A percentile compares a stretch with the other conserved stretches of the same genome.
phyloP scores from a whole-genome alignment of 2,888 invertebrate genomes.

The Aphrophora alni region DNA sequence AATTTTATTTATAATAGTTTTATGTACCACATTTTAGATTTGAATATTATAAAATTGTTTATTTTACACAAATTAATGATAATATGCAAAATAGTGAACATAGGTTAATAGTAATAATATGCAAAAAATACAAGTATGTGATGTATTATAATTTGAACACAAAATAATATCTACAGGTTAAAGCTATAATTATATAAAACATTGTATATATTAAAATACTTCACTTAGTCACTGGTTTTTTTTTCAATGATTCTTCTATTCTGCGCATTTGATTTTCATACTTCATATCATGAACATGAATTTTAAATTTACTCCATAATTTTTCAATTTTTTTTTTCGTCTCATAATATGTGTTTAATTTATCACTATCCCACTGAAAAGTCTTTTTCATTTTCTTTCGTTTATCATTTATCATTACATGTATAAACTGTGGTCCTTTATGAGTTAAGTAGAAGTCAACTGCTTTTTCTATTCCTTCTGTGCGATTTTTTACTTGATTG shows the following conservation, averaged over 20 bases:
- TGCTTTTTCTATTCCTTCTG: background rate
- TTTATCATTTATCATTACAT: background rate
- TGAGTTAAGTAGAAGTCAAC: background rate
- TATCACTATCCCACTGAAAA: background rate
- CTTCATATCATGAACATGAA: background rate
- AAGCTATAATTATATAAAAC: too few species aligned
- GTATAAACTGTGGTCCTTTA: background rate
- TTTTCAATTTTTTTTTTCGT: constrained; percentile 2
- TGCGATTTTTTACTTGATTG: background rate
- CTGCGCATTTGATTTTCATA: background rate
- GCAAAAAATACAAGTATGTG: too few species aligned
- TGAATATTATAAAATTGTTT: too few species aligned
- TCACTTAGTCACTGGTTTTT: too few species aligned
- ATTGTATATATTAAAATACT: too few species aligned
- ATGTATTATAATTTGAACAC: too few species aligned
- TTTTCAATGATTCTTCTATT: background rate
- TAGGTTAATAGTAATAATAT: too few species aligned
- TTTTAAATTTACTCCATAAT: background rate
- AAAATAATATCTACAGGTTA: too few species aligned
- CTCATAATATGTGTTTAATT: background rate
- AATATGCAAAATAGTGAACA: too few species aligned
- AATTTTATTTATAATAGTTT: too few species aligned
- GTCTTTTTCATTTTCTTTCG: background rate
- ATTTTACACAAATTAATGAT: too few species aligned
- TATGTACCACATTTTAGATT: too few species aligned